A percentile compares a stretch with the other conserved stretches of the same genome.
phyloP scores from a whole-genome alignment of 1,140 invertebrate genomes.

The Drosophila ananassae region DNA sequence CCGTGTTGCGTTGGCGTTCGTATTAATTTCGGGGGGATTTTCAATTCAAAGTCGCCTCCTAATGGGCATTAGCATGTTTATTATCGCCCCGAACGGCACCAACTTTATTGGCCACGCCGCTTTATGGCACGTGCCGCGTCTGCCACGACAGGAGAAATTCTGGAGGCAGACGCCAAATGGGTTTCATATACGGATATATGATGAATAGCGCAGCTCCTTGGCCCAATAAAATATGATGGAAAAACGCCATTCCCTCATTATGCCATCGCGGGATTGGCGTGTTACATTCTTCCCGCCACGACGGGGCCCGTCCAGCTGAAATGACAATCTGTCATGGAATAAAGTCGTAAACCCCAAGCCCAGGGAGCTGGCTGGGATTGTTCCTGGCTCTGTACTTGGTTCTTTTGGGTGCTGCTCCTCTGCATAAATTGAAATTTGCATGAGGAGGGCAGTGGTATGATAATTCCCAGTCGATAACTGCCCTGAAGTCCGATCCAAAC shows the following conservation, averaged over 20 bases:
- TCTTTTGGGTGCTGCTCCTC: neutral
- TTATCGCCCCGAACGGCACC: slow-evolving; percentile 42
- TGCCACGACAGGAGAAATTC: slow-evolving; percentile 23
- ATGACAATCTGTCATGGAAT: slow-evolving; percentile 79
- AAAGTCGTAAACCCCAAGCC: slow-evolving; percentile 69
- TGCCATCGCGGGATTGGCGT: slow-evolving; percentile 56
- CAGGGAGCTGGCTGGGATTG: slow-evolving; percentile 40
- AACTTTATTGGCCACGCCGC: slow-evolving; percentile 65
- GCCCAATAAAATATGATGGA: slow-evolving; percentile 60
- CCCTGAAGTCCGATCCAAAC: slow-evolving; percentile 32
- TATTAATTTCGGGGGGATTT: slow-evolving; percentile 52
- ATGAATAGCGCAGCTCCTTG: slow-evolving; percentile 54
- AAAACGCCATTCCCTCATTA: slow-evolving; percentile 79
- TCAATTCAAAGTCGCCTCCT: slow-evolving; percentile 64
- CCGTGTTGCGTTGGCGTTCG: slow-evolving; percentile 34
- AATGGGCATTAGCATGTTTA: slow-evolving; percentile 65
- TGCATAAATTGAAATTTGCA: slow-evolving; percentile 74
- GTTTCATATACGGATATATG: slow-evolving; percentile 71
- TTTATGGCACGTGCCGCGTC: slow-evolving; percentile 68
- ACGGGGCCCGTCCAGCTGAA: slow-evolving; percentile 32
- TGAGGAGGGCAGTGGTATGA: slow-evolving; percentile 56
- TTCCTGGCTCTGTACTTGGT: slow-evolving; percentile 8
- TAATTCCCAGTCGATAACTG: slow-evolving; percentile 65
- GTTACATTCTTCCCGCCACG: slow-evolving; percentile 52
- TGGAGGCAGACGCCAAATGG: slow-evolving; percentile 31